A percentile compares a stretch with the other conserved stretches of the same genome.
These are phyloP conservation scores for Fabriciana adippe DNA, from an alignment of 2,888 invertebrate genomes.

Conservation along the genomic window DNA sequence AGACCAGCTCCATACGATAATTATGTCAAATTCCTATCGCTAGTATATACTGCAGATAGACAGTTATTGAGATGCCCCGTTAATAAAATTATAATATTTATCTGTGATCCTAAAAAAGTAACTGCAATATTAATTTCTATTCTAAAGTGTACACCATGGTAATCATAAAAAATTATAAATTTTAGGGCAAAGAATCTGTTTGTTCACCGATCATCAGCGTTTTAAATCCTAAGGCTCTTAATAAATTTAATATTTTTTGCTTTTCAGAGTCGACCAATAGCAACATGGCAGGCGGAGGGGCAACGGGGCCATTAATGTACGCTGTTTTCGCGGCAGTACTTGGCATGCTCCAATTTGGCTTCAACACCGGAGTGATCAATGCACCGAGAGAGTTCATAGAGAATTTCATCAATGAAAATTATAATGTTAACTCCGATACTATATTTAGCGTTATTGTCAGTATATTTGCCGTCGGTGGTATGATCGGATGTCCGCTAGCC, in stretches of 20 bases:
- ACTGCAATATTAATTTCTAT: no score
- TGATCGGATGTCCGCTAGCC: conserved; percentile 89
- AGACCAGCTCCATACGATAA: no score
- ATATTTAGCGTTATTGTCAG: conserved; percentile 86
- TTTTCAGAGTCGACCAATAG: conserved; percentile 51
- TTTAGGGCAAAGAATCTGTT: no score
- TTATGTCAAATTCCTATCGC: no score
- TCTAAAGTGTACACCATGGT: no score
- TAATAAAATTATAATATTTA: no score
- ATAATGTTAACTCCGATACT: conserved; percentile 72
- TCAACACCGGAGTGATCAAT: conserved; percentile 88
- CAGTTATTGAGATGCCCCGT: no score
- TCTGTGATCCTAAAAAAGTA: no score
- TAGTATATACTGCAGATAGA: no score
- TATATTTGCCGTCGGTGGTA: conserved; percentile 90
- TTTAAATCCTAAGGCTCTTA: no score
- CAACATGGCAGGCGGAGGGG: conserved; percentile 70
- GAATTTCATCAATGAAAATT: conserved; percentile 83
- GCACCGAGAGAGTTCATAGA: conserved; percentile 85
- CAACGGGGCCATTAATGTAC: conserved; percentile 84
- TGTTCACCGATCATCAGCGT: no score
- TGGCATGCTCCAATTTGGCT: conserved; percentile 88
- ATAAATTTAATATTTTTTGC: conserved; percentile 26
- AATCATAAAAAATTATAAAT: no score
- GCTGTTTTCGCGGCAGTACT: conserved; percentile 85